phyloP scores from a whole-genome alignment of 2,797 vertebrate species.

The Onychomys arenicola region DNA sequence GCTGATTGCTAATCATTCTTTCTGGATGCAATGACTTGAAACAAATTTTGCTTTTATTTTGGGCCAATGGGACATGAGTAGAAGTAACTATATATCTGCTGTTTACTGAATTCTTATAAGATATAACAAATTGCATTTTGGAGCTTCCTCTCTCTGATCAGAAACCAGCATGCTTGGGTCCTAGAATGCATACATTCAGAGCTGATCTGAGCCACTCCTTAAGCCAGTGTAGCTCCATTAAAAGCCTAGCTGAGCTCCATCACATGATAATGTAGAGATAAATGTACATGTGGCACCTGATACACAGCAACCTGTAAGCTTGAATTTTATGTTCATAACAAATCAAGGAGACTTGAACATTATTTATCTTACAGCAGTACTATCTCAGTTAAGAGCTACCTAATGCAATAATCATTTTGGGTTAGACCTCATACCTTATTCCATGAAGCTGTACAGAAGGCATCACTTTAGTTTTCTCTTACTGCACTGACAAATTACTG shows the following conservation, averaged over 20 bases:
- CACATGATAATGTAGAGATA: neutral
- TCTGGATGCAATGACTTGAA: neutral
- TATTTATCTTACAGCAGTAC: neutral
- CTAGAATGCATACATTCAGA: neutral
- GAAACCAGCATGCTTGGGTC: neutral
- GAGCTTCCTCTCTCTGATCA: neutral
- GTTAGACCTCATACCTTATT: neutral
- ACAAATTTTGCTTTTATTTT: neutral
- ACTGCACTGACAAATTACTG: neutral
- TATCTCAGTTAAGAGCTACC: neutral
- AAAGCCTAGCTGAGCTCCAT: neutral
- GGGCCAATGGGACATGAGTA: neutral
- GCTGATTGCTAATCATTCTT: neutral
- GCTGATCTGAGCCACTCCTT: neutral
- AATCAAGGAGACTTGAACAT: neutral
- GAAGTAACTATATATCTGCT: neutral
- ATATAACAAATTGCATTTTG: neutral
- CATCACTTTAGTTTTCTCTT: neutral
- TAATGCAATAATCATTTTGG: neutral
- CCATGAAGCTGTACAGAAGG: neutral
- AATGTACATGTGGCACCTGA: neutral
- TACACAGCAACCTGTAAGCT: neutral
- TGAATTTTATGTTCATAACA: neutral
- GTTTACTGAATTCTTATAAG: neutral
- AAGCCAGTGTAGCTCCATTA: neutral